phyloP scores from a whole-genome alignment of 2,888 invertebrate species.

The Unio pictorum region DNA sequence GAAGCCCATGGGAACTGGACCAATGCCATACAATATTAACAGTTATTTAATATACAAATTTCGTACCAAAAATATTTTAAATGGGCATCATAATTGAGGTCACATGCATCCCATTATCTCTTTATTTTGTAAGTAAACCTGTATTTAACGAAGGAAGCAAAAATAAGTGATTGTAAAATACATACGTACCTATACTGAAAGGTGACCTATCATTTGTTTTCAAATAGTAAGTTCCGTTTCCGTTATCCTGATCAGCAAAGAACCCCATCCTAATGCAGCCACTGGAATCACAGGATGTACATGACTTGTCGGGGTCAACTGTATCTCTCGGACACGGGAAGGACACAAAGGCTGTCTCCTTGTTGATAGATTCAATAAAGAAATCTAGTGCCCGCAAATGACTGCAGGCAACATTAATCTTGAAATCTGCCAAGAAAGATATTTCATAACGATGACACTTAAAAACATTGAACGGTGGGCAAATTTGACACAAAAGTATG shows the following conservation, averaged over 20 bases:
- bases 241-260: constrained; percentile 11
- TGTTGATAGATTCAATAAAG: constrained; percentile 86
- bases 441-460: too few species aligned
- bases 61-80: too few species aligned
- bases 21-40: too few species aligned
- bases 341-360: constrained; percentile 81
- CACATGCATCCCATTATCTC: too few species aligned
- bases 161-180: too few species aligned
- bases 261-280: constrained; percentile 41
- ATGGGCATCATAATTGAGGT: too few species aligned
- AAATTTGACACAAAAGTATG: too few species aligned
- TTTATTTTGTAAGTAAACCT: too few species aligned
- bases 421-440: constrained; percentile 27
- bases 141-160: too few species aligned
- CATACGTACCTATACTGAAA: constrained; percentile 5
- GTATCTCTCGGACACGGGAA: constrained; percentile 86
- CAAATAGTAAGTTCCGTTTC: constrained; percentile 13
- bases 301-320: constrained; percentile 83
- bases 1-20: too few species aligned
- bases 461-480: too few species aligned
- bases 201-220: constrained; percentile 14
- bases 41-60: too few species aligned
- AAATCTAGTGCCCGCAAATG: constrained; percentile 88
- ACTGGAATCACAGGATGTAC: constrained; percentile 21
- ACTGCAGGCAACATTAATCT: constrained; percentile 81